Evolutionary conservation across 2,888 invertebrate genomes (phyloP), one percentile per base, ranked within the genome.

Genomic region (Ennomos fuscantarius): DNA sequence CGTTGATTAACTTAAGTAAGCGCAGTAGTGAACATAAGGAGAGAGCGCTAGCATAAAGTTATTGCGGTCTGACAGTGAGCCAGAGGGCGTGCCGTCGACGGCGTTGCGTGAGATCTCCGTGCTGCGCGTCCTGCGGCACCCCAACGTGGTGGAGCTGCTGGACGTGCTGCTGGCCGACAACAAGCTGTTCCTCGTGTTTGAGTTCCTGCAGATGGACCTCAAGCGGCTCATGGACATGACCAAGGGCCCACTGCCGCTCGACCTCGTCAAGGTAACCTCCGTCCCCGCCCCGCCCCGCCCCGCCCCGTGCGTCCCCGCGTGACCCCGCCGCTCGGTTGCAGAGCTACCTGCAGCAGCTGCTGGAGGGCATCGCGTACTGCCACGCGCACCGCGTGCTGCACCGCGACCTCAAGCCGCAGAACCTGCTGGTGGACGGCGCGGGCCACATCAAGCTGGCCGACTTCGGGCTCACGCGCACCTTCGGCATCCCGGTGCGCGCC

Each of bases 21-120:
- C n/a, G n/a, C n/a, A n/a, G n/a, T n/a, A 0, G 5, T 24, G 5
- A 24, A 6, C 24, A 24, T 24, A 6, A 6, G 24, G 0, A 24
- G 5, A 24, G 24, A 24, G 24, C 24, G 24, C 6, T 8, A 41
- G 31, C 41, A 36, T 43, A 15, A 33, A 6, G 40, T 31, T n/a
- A n/a, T 9, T 45, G 24, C 24, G 24, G 24, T 24, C 24, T 6
- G 24, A 11, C 73, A 98, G 97, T 74, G 99, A 99, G 87, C 96
- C 97, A 0, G 99, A 99, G 89, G 99, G 99, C 13, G 97, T 99
- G 13, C 99, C 99, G 12, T 98, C 99, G 31, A 99, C 99, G 24
- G 99, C 99, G 5, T 96, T 99, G 63, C 93, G 99, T 55, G 99
- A 99, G 93, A 99, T 99, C 75, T 97, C 98, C 0, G 93, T 99